A percentile compares a stretch with the other conserved stretches of the same genome.
Evolutionary conservation across 2,888 invertebrate genomes (phyloP).

Genomic region (Folsomia manolachei): DNA sequence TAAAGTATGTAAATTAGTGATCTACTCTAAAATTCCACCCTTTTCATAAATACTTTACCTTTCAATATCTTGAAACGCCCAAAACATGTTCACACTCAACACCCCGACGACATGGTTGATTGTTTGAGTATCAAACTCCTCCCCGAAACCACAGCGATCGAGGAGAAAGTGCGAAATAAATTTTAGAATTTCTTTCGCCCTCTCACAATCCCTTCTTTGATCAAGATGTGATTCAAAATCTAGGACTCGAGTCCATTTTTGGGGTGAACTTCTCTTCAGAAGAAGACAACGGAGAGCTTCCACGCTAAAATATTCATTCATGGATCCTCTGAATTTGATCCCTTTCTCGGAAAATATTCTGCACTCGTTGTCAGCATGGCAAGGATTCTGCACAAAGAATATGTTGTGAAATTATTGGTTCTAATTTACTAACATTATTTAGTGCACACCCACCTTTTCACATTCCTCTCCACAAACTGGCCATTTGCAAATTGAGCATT

Average conservation of each 20-base stretch:
- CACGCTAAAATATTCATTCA: conserved; percentile 33
- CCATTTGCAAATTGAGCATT: conserved; percentile 36
- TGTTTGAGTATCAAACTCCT: conserved; percentile 22
- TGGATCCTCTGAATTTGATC: conserved; percentile 16
- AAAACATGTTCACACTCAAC: conserved; percentile 37
- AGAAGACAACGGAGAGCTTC: conserved; percentile 32
- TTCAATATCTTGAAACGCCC: conserved; percentile 26
- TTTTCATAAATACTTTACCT: conserved; percentile 9
- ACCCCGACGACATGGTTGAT: conserved; percentile 35
- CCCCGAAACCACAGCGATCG: conserved; percentile 27
- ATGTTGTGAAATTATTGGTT: not conserved
- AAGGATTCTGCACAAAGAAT: not conserved
- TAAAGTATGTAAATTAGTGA: too few relatives aligned
- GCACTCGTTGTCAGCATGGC: conserved; percentile 36
- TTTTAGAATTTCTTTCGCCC: conserved; percentile 14
- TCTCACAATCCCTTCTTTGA: conserved; percentile 13
- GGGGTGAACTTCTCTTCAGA: conserved; percentile 10
- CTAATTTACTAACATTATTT: not conserved
- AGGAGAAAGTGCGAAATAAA: conserved; percentile 29
- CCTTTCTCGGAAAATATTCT: conserved; percentile 22
- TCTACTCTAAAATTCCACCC: not conserved
- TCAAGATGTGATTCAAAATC: conserved; percentile 31
- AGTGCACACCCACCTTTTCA: not conserved
- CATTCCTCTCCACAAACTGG: conserved; percentile 20
- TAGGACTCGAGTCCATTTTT: conserved; percentile 29